These are phyloP conservation scores for Cyclophora punctaria DNA, from an alignment of 2,888 invertebrate species.

Conservation along the genomic window DNA sequence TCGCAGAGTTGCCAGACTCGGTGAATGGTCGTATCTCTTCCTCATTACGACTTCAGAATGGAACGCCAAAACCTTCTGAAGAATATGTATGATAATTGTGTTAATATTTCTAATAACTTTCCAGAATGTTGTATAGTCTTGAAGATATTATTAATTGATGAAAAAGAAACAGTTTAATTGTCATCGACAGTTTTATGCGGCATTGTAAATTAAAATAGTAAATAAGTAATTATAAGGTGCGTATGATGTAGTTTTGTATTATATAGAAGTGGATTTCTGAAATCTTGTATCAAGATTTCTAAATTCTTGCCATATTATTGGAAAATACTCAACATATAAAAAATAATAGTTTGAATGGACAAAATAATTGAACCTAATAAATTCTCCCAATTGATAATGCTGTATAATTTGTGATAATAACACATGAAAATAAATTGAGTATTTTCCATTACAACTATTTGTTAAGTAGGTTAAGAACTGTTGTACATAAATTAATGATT, in stretches of 20 bases:
- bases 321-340: conserved; percentile 11
- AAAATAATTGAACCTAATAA: background rate
- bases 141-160: background rate
- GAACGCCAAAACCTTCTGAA: conserved; percentile 89
- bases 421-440: background rate
- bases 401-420: background rate
- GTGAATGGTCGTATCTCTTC: conserved; percentile 83
- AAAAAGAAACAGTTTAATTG: conserved; percentile 1
- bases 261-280: conserved; percentile 51
- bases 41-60: conserved; percentile 83
- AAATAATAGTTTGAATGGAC: no score
- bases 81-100: conserved; percentile 82
- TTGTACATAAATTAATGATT: conserved; percentile 2
- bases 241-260: conserved; percentile 11
- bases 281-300: conserved; percentile 72
- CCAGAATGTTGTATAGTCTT: background rate
- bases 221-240: conserved; percentile 14
- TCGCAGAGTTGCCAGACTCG: conserved; percentile 93
- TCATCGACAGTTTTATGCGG: conserved; percentile 1
- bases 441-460: background rate
- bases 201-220: conserved; percentile 33
- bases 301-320: conserved; percentile 66
- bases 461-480: background rate
- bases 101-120: conserved; percentile 11
- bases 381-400: background rate